These are phyloP conservation scores for Nephrotoma appendiculata DNA, from an alignment of 2,888 invertebrate genomes.

Conservation along the genomic window DNA sequence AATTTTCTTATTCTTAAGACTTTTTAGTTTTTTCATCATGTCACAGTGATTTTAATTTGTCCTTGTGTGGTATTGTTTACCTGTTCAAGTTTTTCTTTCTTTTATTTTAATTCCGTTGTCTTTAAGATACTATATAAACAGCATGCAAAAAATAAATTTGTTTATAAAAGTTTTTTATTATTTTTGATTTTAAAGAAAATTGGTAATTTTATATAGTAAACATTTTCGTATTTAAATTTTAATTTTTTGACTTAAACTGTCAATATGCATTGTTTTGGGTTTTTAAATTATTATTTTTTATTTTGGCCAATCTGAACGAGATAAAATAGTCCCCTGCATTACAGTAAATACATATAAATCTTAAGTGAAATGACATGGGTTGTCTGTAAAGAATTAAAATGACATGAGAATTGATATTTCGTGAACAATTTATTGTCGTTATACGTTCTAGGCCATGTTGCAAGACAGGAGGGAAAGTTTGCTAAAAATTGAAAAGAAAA, in stretches of 20 bases:
- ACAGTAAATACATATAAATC: neutral
- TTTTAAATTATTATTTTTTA: neutral
- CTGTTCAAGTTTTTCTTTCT: neutral
- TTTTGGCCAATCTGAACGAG: neutral
- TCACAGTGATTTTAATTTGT: conserved; percentile 1
- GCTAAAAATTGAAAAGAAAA: no score
- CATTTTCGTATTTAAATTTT: neutral
- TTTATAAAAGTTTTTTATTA: neutral
- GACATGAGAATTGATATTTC: neutral
- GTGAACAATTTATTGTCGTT: neutral
- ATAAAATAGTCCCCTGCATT: neutral
- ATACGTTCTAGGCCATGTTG: no score
- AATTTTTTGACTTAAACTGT: neutral
- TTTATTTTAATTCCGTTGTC: neutral
- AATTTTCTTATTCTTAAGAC: neutral
- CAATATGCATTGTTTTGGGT: neutral
- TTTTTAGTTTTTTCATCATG: neutral
- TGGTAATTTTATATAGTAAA: neutral
- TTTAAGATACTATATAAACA: neutral
- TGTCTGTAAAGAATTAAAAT: neutral
- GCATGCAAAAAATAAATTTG: neutral
- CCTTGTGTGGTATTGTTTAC: neutral
- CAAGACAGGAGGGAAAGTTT: no score
- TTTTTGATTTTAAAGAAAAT: neutral
- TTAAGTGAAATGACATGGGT: neutral